phyloP scores from a whole-genome alignment of 23 tunicate species.

The Styela clava region DNA sequence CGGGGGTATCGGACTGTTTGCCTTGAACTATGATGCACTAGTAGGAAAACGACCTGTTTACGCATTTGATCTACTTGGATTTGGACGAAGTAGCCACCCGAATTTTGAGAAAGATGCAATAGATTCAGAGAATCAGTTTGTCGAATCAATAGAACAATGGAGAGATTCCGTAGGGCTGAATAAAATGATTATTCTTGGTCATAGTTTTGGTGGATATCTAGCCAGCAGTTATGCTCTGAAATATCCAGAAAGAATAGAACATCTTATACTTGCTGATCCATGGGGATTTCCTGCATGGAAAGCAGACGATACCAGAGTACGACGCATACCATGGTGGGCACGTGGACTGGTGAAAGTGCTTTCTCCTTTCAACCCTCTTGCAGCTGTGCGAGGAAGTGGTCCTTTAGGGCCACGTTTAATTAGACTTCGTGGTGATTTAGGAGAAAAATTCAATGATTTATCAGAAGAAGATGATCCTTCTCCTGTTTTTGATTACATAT shows the following conservation, averaged over 20 bases:
- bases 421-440: conserved; percentile 68
- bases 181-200: conserved; percentile 82
- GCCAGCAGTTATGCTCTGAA: conserved; percentile 86
- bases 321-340: conserved; percentile 81
- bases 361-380: conserved; percentile 82
- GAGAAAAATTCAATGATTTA: conserved; percentile 39
- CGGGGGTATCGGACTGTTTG: conserved; percentile 86
- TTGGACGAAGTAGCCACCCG: conserved; percentile 88
- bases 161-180: conserved; percentile 49
- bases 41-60: conserved; percentile 59
- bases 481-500: conserved; percentile 75
- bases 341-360: conserved; percentile 48
- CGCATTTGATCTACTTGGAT: conserved; percentile 90
- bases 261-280: conserved; percentile 79
- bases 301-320: conserved; percentile 40
- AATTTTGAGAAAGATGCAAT: conserved; percentile 45
- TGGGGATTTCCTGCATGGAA: conserved; percentile 89
- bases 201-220: conserved; percentile 95
- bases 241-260: conserved; percentile 81
- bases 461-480: conserved; percentile 43
- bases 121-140: conserved; percentile 66
- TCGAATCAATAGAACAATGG: conserved; percentile 89
- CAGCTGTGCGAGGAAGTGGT: conserved; percentile 75
- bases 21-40: conserved; percentile 60
- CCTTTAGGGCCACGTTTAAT: conserved; percentile 82